A percentile compares a stretch with the other conserved stretches of the same genome.
Conservation (phyloP, 2,888 invertebrate genomes). For the Spilosoma lubricipeda region DNA sequence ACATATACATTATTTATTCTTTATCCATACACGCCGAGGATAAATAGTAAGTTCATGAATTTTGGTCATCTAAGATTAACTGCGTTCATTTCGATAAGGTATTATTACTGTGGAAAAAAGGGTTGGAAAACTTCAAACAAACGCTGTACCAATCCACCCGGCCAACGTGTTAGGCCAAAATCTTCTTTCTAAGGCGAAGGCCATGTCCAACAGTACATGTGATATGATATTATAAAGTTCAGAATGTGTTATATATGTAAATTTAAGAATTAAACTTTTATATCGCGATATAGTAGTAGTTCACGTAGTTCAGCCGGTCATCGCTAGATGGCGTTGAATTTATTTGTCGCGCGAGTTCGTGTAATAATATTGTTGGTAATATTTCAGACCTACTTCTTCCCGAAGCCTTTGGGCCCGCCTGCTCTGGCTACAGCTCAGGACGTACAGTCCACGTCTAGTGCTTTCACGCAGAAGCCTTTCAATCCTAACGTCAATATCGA, state of each 20-base stretch:
- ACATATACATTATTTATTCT: background rate
- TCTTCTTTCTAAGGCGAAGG: too few relatives aligned
- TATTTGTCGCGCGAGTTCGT: background rate
- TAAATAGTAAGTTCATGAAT: background rate
- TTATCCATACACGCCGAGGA: background rate
- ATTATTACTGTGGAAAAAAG: too few relatives aligned
- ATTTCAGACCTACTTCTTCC: conserved; percentile 78
- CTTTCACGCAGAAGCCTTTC: conserved; percentile 76
- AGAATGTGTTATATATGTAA: too few relatives aligned
- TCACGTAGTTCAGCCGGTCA: background rate
- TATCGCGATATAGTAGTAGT: background rate
- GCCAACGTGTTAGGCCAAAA: too few relatives aligned
- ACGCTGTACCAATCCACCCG: too few relatives aligned
- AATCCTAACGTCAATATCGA: conserved; percentile 68
- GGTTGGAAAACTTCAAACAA: too few relatives aligned
- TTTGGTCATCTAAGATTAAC: background rate
- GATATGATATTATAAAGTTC: too few relatives aligned
- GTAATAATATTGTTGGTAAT: background rate
- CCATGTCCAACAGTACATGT: too few relatives aligned
- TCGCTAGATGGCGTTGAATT: background rate
- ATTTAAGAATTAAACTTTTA: background rate
- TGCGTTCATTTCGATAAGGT: background rate
- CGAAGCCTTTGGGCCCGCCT: conserved; percentile 78
- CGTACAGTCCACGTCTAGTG: conserved; percentile 64
- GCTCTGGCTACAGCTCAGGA: conserved; percentile 75